Evolutionary conservation across 2,797 vertebrate genomes (phyloP).

Genomic region (Ptychadena robeensis): DNA sequence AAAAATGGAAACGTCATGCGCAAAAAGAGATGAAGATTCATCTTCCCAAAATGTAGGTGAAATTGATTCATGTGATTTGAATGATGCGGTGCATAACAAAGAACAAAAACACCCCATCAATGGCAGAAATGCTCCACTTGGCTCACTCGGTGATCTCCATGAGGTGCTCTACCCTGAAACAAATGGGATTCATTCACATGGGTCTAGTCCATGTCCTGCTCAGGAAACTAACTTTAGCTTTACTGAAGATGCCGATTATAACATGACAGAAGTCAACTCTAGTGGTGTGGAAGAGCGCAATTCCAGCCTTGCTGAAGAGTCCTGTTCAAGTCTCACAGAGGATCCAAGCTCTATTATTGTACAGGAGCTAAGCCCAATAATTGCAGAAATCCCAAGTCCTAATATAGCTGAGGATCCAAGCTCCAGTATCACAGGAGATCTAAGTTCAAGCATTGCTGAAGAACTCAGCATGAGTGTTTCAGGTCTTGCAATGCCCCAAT

Average conservation of each 20-base stretch:
- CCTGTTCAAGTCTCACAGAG: not conserved
- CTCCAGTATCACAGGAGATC: slow-evolving; percentile 15
- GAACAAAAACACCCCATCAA: not conserved
- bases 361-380: slow-evolving; percentile 37
- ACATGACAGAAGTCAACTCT: not conserved
- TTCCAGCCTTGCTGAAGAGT: slow-evolving; percentile 16
- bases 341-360: slow-evolving; percentile 6
- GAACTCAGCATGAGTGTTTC: slow-evolving; percentile 30
- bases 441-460: slow-evolving; percentile 16
- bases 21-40: accelerated
- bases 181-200: not conserved
- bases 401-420: slow-evolving; percentile 1
- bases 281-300: not conserved
- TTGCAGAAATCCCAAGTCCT: slow-evolving; percentile 9
- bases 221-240: not conserved
- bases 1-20: slow-evolving; percentile 20
- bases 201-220: not conserved
- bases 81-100: not conserved
- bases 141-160: not conserved
- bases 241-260: not conserved
- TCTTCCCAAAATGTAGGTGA: not conserved
- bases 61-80: not conserved
- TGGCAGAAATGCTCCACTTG: not conserved
- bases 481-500: not conserved
- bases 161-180: not conserved